A percentile compares a stretch with the other conserved stretches of the same genome.
Conservation (phyloP, 2,888 invertebrate genomes). For the Pristionchus mayeri region DNA sequence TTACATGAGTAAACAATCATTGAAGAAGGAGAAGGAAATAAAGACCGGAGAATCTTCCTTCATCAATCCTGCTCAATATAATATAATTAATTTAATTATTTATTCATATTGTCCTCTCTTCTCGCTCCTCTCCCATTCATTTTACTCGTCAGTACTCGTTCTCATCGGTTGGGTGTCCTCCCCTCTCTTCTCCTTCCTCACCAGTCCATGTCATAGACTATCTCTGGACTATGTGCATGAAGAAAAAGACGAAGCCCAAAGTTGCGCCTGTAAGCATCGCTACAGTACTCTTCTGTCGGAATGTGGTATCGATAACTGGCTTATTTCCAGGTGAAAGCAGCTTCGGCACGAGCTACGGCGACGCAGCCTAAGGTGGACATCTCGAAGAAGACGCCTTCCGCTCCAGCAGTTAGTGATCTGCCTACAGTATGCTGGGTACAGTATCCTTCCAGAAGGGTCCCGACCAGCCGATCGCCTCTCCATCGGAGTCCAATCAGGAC, state of each 20-base stretch:
- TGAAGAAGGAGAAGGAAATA: not conserved
- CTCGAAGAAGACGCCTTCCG: not conserved
- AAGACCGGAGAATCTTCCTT: no score
- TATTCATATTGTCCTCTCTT: no score
- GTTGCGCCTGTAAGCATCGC: no score
- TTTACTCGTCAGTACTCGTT: not conserved
- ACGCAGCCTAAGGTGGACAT: not conserved
- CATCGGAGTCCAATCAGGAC: not conserved
- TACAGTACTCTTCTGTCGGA: no score
- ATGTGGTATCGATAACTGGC: no score
- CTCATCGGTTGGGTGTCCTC: not conserved
- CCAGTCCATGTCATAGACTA: no score
- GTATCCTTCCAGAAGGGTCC: not conserved
- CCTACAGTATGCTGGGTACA: no score
- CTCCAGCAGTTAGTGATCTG: not conserved
- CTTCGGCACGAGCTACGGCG: not conserved
- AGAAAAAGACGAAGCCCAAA: no score
- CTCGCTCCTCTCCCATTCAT: constrained; percentile 22
- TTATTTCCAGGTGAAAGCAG: not conserved
- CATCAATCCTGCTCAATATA: no score
- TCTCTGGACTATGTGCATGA: constrained; percentile 23
- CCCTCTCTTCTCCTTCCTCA: not conserved
- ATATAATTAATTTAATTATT: no score
- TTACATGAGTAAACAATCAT: not conserved
- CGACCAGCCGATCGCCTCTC: not conserved